Conservation (phyloP, 2,113 vertebrate genomes). For the Arizona elegans region DNA sequence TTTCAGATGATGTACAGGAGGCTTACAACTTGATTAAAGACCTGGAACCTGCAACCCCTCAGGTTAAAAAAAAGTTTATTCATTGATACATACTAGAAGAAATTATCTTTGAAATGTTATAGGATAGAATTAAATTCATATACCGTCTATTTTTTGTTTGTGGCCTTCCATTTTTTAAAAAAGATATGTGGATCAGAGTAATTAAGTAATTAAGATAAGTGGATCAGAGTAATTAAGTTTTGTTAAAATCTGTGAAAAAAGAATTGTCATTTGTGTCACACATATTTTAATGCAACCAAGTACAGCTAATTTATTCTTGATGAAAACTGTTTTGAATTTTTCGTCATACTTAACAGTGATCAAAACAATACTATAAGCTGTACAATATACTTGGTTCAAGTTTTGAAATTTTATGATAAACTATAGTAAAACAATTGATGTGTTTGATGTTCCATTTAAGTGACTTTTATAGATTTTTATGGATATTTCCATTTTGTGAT, state of each 20-base stretch:
- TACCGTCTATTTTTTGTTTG: neutral
- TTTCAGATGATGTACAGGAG: constrained; percentile 91
- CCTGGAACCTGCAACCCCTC: constrained; percentile 86
- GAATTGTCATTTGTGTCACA: neutral
- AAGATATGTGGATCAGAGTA: neutral
- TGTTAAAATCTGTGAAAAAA: neutral
- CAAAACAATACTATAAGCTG: neutral
- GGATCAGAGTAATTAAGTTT: neutral
- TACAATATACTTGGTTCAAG: neutral
- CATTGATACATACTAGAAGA: constrained; percentile 21
- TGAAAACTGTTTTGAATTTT: neutral
- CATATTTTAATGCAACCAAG: neutral
- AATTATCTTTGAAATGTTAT: neutral
- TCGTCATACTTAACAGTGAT: neutral
- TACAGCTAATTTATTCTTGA: neutral
- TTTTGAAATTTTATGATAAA: neutral
- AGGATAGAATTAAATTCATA: neutral
- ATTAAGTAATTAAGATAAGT: neutral
- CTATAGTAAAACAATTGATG: neutral
- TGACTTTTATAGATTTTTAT: neutral
- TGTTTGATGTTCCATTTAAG: neutral
- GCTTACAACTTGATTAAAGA: constrained; percentile 95
- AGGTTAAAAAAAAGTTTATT: constrained; percentile 74
- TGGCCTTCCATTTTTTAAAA: neutral
- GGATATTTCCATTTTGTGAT: neutral